A percentile compares a stretch with the other conserved stretches of the same genome.
Conservation (phyloP, 2,113 vertebrate genomes). For the Eubucco bourcierii region DNA sequence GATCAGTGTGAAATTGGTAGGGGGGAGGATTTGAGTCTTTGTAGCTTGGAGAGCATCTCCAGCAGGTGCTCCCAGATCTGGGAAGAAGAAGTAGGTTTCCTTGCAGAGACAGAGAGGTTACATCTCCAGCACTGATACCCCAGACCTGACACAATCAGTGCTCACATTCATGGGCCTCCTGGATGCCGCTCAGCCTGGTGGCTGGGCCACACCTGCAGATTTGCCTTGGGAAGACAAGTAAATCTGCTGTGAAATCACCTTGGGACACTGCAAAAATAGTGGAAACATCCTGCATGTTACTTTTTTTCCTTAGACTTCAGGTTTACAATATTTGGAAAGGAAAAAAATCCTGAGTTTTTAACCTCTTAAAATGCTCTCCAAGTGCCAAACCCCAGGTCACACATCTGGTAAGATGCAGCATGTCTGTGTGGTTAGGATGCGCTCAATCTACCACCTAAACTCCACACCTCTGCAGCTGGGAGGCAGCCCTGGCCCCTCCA, state of each 20-base stretch:
- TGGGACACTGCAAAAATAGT: neutral
- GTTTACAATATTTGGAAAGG: neutral
- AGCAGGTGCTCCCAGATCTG: neutral
- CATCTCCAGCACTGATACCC: neutral
- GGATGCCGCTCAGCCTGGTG: neutral
- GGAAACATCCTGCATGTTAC: neutral
- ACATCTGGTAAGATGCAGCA: neutral
- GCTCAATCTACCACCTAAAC: neutral
- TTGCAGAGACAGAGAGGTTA: neutral
- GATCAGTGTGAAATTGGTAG: neutral
- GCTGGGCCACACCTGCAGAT: neutral
- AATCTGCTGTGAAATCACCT: neutral
- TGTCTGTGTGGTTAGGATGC: neutral
- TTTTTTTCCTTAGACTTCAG: neutral
- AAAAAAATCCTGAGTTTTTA: neutral
- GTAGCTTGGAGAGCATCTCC: accelerated
- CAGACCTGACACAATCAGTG: neutral
- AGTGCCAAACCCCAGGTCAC: neutral
- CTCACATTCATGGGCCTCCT: accelerated
- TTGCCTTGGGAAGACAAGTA: neutral
- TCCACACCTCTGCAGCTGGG: neutral
- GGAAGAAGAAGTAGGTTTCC: neutral
- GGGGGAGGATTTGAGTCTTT: neutral
- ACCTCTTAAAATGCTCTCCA: neutral
- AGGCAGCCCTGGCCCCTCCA: neutral